These are phyloP conservation scores for Cabera pusaria DNA, from an alignment of 2,888 invertebrate genomes.

Conservation along the genomic window DNA sequence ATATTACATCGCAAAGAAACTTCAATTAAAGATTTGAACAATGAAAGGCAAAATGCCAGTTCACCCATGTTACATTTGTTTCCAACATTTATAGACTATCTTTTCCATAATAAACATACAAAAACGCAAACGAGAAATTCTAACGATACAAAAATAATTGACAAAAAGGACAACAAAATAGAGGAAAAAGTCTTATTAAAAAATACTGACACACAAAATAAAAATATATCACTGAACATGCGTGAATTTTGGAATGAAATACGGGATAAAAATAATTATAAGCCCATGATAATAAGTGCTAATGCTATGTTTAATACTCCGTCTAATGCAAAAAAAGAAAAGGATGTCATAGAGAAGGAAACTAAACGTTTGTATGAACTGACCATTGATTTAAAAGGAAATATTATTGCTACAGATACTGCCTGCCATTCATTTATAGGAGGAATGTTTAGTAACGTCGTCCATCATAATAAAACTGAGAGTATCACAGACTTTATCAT, in stretches of 20 bases:
- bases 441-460: constrained; percentile 58
- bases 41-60: constrained; percentile 5
- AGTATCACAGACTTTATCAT: constrained; percentile 65
- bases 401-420: constrained; percentile 63
- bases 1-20: not conserved
- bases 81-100: constrained; percentile 55
- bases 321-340: constrained; percentile 4
- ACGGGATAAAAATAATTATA: constrained; percentile 27
- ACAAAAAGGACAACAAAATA: no score
- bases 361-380: constrained; percentile 37
- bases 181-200: no score
- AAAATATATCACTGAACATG: constrained; percentile 10
- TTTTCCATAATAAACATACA: constrained; percentile 45
- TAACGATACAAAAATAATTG: no score
- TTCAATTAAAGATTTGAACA: no score
- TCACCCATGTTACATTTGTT: constrained; percentile 39
- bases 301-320: constrained; percentile 36
- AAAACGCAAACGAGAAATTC: no score
- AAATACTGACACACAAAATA: no score
- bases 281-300: constrained; percentile 40
- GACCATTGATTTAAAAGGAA: constrained; percentile 67
- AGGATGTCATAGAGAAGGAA: constrained; percentile 21
- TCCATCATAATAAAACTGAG: constrained; percentile 49
- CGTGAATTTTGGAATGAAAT: constrained; percentile 19
- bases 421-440: constrained; percentile 73